Base-by-base conservation (phyloP, 1,140 invertebrate species). In the Rhizoglyphus robini region DNA sequence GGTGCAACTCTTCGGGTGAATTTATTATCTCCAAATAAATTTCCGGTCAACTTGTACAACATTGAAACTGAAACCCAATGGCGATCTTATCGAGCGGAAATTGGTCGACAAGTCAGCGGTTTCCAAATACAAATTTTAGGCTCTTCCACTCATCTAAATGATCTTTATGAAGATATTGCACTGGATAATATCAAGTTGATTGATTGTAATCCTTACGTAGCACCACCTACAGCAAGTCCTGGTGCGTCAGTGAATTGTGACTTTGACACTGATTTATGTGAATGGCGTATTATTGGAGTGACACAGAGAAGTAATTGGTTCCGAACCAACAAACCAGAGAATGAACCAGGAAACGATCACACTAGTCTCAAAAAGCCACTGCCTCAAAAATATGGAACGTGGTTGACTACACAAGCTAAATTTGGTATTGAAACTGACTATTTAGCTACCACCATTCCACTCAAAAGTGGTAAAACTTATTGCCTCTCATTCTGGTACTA, bases 201-300 rank as follows among this genome's bases (percentile, higher is more conserved):
- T n/a, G n/a, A n/a, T n/a, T n/a, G n/a, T n/a, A n/a, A n/a, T n/a
- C n/a, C n/a, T n/a, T n/a, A n/a, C n/a, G n/a, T n/a, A n/a, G n/a
- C n/a, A n/a, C n/a, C n/a, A n/a, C n/a, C n/a, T n/a, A n/a, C n/a
- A n/a, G n/a, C n/a, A n/a, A n/a, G n/a, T n/a, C n/a, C n/a, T n/a
- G n/a, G n/a, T n/a, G n/a, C n/a, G n/a, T n/a, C n/a, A n/a, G n/a
- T 60, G 15, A 15, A 60, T 46, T 60, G 58, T 46, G 32, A 34
- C 29, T 60, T 60, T 46, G 58, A 60, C 23, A 2, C 15, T 2
- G 58, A 46, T 60, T 46, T 15, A 23, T 60, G 58, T 46, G 58
- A 32, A n/a, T 60, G 58, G 58, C n/a, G 23, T 18, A 32, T 60
- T 3, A 8, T 13, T 27, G 58, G 27, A 46, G n/a, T 34, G 13